Evolutionary conservation across 2,797 vertebrate species (phyloP), one percentile per base, ranked within the genome.

Genomic region (Gymnoscopelus microlampas): DNA sequence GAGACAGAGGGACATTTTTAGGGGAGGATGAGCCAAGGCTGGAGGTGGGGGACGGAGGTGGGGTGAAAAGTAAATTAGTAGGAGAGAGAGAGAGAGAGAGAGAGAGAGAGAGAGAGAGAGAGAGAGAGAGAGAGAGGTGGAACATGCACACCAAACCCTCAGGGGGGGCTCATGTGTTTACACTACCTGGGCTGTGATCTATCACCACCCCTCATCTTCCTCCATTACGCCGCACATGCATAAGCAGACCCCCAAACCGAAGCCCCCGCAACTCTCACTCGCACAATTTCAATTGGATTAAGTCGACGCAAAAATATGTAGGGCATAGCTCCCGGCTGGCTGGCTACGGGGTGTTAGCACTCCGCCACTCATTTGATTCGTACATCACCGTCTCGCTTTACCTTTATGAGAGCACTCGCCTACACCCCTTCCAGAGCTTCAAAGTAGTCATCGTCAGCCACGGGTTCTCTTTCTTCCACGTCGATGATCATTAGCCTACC

Each of bases 181-280:
- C 87, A 90, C 90, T 92, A 91, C 90, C 91, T 91, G 89, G 90
- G 89, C 88, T 91, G 84, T 91, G 90, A 93, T 93, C 91, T 92
- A 91, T 93, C 91, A 89, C 89, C 89, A 91, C 88, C 90, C 39
- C 91, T 92, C 87, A 88, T 91, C 91, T 90, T 86, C 88, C 89
- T 90, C 84, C 80, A 91, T 92, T 91, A 92, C 86, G 77, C 85
- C 80, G 87, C 89, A 87, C 90, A 89, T 88, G 88, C 87, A 26
- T 3, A 89, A 89, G 81, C 87, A 81, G 78, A 83, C 77, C 85
- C 81, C 89, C 81, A 82, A 90, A 84, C 87, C 82, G 78, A 77
- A 89, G 87, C 86, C 80, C 73, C 77, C 79, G 85, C 85, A 89
- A 87, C 84, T 91, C 89, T 90, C 89, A 88, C 85, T 89, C 86